phyloP scores from a whole-genome alignment of 2,888 invertebrate species.

The Chamaedrilus cognettii region DNA sequence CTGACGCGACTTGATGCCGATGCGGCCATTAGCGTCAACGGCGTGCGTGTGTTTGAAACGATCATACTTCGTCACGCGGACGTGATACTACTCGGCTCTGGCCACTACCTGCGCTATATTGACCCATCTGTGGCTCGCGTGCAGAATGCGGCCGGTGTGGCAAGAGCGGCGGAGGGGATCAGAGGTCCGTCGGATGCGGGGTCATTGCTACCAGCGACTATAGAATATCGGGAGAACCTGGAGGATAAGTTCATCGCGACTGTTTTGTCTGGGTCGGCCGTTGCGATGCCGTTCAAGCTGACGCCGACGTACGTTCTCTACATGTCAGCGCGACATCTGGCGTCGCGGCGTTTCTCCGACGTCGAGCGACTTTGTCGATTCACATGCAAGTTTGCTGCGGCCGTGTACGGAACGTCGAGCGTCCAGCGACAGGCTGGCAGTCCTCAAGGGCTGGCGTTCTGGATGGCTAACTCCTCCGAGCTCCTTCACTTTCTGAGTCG shows the following conservation, averaged over 20 bases:
- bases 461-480: slow-evolving; percentile 99
- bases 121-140: slow-evolving; percentile 51
- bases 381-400: no score
- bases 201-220: background rate
- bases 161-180: no score
- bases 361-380: no score
- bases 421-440: slow-evolving; percentile 50
- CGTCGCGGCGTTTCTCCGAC: background rate
- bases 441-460: slow-evolving; percentile 62
- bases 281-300: slow-evolving; percentile 77
- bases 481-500: slow-evolving; percentile 93
- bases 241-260: slow-evolving; percentile 90
- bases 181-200: no score
- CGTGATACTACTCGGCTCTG: slow-evolving; percentile 62
- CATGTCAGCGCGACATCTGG: slow-evolving; percentile 77
- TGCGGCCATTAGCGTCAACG: slow-evolving; percentile 93
- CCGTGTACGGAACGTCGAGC: background rate
- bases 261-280: slow-evolving; percentile 79
- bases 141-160: no score
- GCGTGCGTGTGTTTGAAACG: slow-evolving; percentile 87
- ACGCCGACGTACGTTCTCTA: slow-evolving; percentile 97
- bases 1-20: slow-evolving; percentile 90
- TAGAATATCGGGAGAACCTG: slow-evolving; percentile 47
- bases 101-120: slow-evolving; percentile 63
- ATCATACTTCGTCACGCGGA: slow-evolving; percentile 75